phyloP scores from a whole-genome alignment of 2,113 vertebrate genomes.

The Scytalopus superciliaris region DNA sequence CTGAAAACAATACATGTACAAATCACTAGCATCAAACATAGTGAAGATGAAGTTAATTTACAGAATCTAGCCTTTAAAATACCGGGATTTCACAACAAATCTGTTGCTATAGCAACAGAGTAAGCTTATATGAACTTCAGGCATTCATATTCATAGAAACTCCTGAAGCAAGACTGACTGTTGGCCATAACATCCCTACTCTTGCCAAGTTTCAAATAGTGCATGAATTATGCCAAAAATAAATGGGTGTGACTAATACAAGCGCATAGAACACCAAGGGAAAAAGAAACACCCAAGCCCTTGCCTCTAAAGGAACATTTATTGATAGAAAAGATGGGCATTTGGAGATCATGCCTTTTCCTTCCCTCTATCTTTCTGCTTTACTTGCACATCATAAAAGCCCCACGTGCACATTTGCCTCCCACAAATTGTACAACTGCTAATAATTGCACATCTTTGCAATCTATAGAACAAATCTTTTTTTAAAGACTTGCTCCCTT shows the following conservation, averaged over 20 bases:
- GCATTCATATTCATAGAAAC: constrained; percentile 80
- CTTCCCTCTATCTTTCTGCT: constrained; percentile 63
- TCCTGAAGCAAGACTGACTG: constrained; percentile 80
- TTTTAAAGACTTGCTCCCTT: constrained; percentile 69
- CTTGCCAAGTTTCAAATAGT: constrained; percentile 79
- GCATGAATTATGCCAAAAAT: constrained; percentile 78
- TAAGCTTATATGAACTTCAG: constrained; percentile 79
- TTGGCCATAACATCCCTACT: constrained; percentile 72
- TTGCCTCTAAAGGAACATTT: constrained; percentile 72
- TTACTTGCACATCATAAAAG: constrained; percentile 75
- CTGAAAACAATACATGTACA: constrained; percentile 22
- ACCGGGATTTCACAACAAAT: constrained; percentile 77
- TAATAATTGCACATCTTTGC: constrained; percentile 67
- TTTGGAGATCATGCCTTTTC: constrained; percentile 51
- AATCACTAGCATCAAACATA: constrained; percentile 43
- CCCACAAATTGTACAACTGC: constrained; percentile 69
- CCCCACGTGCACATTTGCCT: constrained; percentile 65
- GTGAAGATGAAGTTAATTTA: constrained; percentile 69
- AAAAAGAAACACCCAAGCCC: constrained; percentile 59
- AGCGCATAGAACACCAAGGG: constrained; percentile 66
- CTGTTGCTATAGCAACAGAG: constrained; percentile 71
- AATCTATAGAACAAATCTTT: constrained; percentile 66
- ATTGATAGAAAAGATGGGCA: constrained; percentile 68
- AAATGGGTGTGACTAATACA: constrained; percentile 82
- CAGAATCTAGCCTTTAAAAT: constrained; percentile 68